Evolutionary conservation across 2,113 vertebrate species (phyloP), one percentile per base, ranked within the genome.

Genomic region (Macrotus californicus): DNA sequence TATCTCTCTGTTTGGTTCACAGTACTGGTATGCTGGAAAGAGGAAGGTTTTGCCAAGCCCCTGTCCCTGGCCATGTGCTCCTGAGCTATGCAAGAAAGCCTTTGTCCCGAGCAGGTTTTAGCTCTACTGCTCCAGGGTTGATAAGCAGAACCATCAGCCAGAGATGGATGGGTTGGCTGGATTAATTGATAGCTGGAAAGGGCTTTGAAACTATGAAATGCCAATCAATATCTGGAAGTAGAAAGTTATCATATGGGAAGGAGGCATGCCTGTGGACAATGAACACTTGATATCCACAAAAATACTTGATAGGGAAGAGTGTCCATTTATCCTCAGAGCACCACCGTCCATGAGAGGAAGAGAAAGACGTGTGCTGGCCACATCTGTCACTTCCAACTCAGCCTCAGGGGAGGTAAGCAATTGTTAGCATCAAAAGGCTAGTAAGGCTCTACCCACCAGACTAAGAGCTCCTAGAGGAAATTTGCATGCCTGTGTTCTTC

Each of bases 211-310:
- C 14, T 59, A n/a, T n/a, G 34, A 87, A 50, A 72, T 72, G 5
- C 29, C 54, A 87, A 36, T 64, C 41, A 73, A 46, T 50, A 90
- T 52, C n/a, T 61, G 24, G n/a, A 64, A 82, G 36, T 9, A 93
- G 80, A 56, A 89, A 67, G 73, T n/a, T 31, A 48, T 48, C 29
- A 41, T n/a, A 16, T 19, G 24, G 29, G 50, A 52, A 72, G 22
- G 26, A 21, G n/a, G 31, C n/a, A 52, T 22, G n/a, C 41, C 29
- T 1, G 0, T 76, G 81, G 50, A 81, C 54, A 39, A 54, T 46
- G 43, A 76, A 54, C 18, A 15, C 21, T 52, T 39, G 48, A 70
- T 26, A 48, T 8, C 18, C n/a, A 69, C 43, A 54, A 54, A 72
- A 52, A 86, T 16, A 50, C 15, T n/a, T 36, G 18, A 39, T 89